A percentile compares a stretch with the other conserved stretches of the same genome.
Conservation (phyloP, 2,797 vertebrate genomes). For the Pseudochaenichthys georgianus region DNA sequence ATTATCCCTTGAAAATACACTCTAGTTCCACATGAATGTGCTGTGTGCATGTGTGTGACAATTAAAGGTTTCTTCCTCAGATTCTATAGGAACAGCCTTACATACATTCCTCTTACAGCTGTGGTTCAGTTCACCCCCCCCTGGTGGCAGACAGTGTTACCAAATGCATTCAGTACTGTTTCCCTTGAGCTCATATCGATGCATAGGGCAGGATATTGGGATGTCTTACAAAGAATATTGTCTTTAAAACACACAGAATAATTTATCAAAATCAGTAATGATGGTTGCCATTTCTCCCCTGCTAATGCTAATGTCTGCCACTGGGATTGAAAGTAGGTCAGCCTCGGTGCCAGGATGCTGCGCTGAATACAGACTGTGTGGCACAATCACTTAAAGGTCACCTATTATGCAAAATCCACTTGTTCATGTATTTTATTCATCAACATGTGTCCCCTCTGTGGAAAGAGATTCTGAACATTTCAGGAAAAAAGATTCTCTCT, state of each 20-base stretch:
- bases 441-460: too few relatives aligned
- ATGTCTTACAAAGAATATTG: background rate
- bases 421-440: too few relatives aligned
- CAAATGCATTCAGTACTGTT: background rate
- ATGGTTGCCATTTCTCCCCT: background rate
- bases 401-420: too few relatives aligned
- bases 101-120: background rate
- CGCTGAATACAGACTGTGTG: background rate
- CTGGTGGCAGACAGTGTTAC: constrained; percentile 3
- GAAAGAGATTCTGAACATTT: too few relatives aligned
- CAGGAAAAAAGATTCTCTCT: too few relatives aligned
- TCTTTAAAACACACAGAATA: background rate
- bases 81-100: background rate
- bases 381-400: constrained; percentile 3
- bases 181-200: background rate
- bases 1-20: background rate
- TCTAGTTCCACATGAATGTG: too few relatives aligned
- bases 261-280: background rate
- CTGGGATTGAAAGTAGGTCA: constrained; percentile 18
- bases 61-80: too few relatives aligned
- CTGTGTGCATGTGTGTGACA: too few relatives aligned
- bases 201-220: background rate
- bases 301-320: constrained; percentile 13
- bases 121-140: background rate
- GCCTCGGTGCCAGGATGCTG: background rate